Conservation (phyloP, 2,113 vertebrate species). For the Alces alces region DNA sequence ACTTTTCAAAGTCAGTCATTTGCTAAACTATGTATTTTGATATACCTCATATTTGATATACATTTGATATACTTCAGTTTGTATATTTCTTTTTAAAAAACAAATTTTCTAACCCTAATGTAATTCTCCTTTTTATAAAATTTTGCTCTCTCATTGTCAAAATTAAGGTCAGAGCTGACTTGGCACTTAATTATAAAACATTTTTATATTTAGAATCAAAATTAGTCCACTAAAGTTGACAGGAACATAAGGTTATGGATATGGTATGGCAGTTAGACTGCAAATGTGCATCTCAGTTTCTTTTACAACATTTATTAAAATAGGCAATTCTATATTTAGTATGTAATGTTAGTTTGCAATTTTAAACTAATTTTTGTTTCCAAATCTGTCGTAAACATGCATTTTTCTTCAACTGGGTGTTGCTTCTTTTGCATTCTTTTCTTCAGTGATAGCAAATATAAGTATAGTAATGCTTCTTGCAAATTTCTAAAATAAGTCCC, state of each 20-base stretch:
- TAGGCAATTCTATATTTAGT: background rate
- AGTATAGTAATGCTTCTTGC: background rate
- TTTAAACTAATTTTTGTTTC: background rate
- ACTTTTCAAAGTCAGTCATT: background rate
- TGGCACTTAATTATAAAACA: background rate
- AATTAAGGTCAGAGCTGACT: constrained; percentile 21
- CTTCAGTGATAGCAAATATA: background rate
- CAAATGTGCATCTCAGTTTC: background rate
- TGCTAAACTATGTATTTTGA: background rate
- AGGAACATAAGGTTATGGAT: background rate
- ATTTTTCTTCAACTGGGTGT: constrained; percentile 25
- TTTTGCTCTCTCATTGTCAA: constrained; percentile 2
- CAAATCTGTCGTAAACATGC: background rate
- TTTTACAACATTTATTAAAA: constrained; percentile 35
- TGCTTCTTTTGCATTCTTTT: constrained; percentile 10
- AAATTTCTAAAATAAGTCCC: background rate
- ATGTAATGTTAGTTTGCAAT: constrained; percentile 18
- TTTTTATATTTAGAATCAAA: constrained; percentile 28
- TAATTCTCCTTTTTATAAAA: background rate
- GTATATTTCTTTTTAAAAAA: constrained; percentile 22
- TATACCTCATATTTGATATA: background rate
- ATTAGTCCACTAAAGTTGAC: constrained; percentile 8
- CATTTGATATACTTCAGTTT: background rate
- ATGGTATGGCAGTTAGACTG: background rate
- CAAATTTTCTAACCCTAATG: background rate